phyloP scores from a whole-genome alignment of 1,140 invertebrate species.

The Tetramorium simillimum region DNA sequence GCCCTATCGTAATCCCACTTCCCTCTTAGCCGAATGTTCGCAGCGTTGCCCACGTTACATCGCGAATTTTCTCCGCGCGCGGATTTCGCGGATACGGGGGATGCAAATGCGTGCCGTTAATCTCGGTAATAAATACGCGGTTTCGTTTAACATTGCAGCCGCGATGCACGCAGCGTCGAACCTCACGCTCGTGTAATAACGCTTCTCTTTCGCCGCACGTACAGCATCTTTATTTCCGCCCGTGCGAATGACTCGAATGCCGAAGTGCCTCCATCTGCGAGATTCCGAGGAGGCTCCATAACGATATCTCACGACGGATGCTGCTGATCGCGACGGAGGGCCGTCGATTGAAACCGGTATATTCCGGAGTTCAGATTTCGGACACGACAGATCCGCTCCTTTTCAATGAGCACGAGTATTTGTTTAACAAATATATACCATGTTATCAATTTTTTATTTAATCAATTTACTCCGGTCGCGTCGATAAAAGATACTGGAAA shows the following conservation, averaged over 20 bases:
- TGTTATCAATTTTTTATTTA: neutral
- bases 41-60: conserved; percentile 36
- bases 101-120: conserved; percentile 69
- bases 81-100: conserved; percentile 27
- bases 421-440: neutral
- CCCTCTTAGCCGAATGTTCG: neutral
- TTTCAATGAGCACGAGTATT: neutral
- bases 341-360: neutral
- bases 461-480: neutral
- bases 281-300: conserved; percentile 8
- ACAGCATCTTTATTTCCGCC: conserved; percentile 43
- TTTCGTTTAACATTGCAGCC: conserved; percentile 39
- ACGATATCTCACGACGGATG: neutral
- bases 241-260: conserved; percentile 13
- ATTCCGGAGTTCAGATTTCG: neutral
- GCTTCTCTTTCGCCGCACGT: neutral
- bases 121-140: conserved; percentile 67
- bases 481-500: conserved; percentile 1
- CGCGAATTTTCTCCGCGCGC: conserved; percentile 53
- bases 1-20: neutral
- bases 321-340: neutral
- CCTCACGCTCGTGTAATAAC: conserved; percentile 29
- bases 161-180: neutral
- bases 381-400: neutral
- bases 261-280: conserved; percentile 25